Evolutionary conservation across 2,888 invertebrate genomes (phyloP).

Genomic region (Catocala fraxini): DNA sequence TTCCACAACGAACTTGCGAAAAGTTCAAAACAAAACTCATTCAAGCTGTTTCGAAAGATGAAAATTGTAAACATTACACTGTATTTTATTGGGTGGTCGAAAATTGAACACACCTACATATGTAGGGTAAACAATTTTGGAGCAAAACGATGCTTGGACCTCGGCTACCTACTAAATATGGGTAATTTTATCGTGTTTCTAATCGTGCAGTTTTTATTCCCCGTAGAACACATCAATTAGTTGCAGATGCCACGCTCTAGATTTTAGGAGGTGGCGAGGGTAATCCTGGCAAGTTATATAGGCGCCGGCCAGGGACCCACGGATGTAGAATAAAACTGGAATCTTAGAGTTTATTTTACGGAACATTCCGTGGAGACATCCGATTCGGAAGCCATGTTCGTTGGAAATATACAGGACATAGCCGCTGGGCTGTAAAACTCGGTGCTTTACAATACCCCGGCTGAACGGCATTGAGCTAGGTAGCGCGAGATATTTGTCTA

Average conservation of each 20-base stretch:
- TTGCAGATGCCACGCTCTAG: conserved; percentile 76
- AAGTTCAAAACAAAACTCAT: conserved; percentile 65
- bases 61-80: conserved; percentile 57
- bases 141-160: conserved; percentile 47
- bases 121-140: conserved; percentile 38
- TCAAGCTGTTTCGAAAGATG: conserved; percentile 55
- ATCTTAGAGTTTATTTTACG: conserved; percentile 50
- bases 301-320: conserved; percentile 53
- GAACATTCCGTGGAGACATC: conserved; percentile 50
- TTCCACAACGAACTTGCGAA: conserved; percentile 47
- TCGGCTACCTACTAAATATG: conserved; percentile 33
- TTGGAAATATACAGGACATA: conserved; percentile 50
- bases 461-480: conserved; percentile 30
- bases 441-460: conserved; percentile 51
- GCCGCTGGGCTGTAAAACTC: conserved; percentile 52
- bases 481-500: conserved; percentile 24
- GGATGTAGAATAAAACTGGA: conserved; percentile 60
- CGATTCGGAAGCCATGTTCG: conserved; percentile 55
- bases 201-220: conserved; percentile 81
- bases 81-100: conserved; percentile 51
- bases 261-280: conserved; percentile 71
- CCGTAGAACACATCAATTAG: conserved; percentile 77
- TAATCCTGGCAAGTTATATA: conserved; percentile 68
- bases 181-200: conserved; percentile 41
- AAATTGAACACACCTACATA: conserved; percentile 45